Evolutionary conservation across 1,140 invertebrate species (phyloP).

Genomic region (Zaprionus taronus): DNA sequence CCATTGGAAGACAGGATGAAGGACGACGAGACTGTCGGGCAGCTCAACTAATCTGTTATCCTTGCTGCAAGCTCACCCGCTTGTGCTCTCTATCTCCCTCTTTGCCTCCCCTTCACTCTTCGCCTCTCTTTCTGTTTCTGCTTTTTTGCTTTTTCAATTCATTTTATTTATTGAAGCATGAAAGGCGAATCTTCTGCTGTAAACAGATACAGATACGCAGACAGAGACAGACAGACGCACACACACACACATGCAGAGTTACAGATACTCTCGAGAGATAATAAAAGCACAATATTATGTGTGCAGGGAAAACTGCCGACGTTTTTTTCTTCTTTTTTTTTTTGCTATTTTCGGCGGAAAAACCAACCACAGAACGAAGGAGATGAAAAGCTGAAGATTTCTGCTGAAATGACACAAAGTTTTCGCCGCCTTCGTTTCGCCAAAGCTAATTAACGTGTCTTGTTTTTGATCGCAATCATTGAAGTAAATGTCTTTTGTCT

Average conservation of each 20-base stretch:
- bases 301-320: constrained; percentile 58
- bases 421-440: constrained; percentile 4
- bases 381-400: constrained; percentile 26
- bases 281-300: constrained; percentile 60
- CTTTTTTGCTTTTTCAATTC: constrained; percentile 79
- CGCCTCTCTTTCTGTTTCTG: constrained; percentile 40
- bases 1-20: constrained; percentile 62
- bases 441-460: constrained; percentile 42
- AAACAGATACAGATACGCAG: constrained; percentile 50
- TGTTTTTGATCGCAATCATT: constrained; percentile 31
- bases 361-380: constrained; percentile 4
- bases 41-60: constrained; percentile 80
- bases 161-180: constrained; percentile 83
- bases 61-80: constrained; percentile 31
- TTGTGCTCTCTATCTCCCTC: constrained; percentile 3
- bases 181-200: constrained; percentile 64
- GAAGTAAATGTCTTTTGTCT: constrained; percentile 31
- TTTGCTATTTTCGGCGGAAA: constrained; percentile 6
- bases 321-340: constrained; percentile 17
- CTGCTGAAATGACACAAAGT: constrained; percentile 39
- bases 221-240: constrained; percentile 3
- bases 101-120: not conserved
- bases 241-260: constrained; percentile 25
- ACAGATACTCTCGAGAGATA: constrained; percentile 55
- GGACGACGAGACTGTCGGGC: constrained; percentile 49